phyloP scores from a whole-genome alignment of 2,113 vertebrate genomes.

The Phylloscopus trochilus region DNA sequence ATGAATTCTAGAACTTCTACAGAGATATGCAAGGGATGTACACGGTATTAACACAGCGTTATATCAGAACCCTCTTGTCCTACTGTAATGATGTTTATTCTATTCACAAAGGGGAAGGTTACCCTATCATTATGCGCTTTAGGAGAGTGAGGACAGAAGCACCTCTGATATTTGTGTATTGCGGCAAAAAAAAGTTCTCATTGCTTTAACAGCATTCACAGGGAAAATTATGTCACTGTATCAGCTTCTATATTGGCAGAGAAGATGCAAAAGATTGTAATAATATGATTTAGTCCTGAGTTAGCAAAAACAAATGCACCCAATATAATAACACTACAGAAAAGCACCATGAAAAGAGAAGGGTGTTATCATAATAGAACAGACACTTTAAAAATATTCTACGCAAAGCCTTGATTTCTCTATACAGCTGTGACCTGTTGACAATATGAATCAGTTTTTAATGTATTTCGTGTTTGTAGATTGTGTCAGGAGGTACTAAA shows the following conservation, averaged over 20 bases:
- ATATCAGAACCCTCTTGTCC: background rate
- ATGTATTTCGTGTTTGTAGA: background rate
- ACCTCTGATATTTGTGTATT: background rate
- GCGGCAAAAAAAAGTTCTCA: background rate
- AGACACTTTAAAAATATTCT: background rate
- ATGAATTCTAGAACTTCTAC: background rate
- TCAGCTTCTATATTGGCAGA: background rate
- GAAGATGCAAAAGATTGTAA: background rate
- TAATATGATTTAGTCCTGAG: background rate
- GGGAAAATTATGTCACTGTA: background rate
- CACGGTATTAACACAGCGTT: background rate
- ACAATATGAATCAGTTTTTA: background rate
- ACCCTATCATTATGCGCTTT: background rate
- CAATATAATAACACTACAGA: background rate
- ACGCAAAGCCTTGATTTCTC: background rate
- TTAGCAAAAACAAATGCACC: background rate
- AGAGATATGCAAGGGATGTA: background rate
- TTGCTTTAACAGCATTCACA: background rate
- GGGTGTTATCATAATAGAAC: background rate
- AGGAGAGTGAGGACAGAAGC: background rate
- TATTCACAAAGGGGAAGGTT: background rate
- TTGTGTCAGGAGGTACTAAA: background rate
- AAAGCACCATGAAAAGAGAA: background rate
- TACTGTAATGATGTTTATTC: background rate
- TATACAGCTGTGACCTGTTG: background rate